phyloP scores from a whole-genome alignment of 37 sponge, comb jelly and placozoan species.

The Crambe crambe region DNA sequence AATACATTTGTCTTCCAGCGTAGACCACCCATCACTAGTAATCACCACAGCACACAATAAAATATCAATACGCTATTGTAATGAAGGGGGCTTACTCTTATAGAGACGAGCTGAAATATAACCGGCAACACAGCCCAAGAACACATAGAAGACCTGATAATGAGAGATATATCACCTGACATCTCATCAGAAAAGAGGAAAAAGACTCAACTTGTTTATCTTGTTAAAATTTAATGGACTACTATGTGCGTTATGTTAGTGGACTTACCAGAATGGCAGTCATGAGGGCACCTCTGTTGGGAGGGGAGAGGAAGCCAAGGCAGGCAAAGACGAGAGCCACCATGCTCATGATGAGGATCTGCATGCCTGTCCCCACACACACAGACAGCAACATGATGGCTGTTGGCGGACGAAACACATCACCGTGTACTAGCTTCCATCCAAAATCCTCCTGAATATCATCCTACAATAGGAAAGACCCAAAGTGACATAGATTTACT shows the following conservation, averaged over 20 bases:
- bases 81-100: conserved; percentile 72
- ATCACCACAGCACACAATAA: neutral
- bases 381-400: conserved; percentile 91
- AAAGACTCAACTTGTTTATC: neutral
- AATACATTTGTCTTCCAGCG: conserved; percentile 92
- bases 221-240: neutral
- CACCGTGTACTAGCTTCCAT: conserved; percentile 99
- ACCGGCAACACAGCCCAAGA: conserved; percentile 86
- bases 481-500: neutral
- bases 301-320: conserved; percentile 97
- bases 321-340: conserved; percentile 91
- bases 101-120: conserved; percentile 94
- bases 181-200: neutral
- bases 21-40: conserved; percentile 90
- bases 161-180: neutral
- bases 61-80: neutral
- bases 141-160: conserved; percentile 89
- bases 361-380: conserved; percentile 86
- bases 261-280: conserved; percentile 85
- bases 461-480: conserved; percentile 59
- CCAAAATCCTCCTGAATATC: conserved; percentile 99
- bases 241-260: neutral
- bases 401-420: conserved; percentile 97
- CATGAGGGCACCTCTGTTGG: conserved; percentile 95
- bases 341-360: conserved; percentile 81